Percentiles rank a stretch among this genome's conserved stretches.
These are phyloP conservation scores for Limnothrissa miodon DNA, from an alignment of 2,113 vertebrate genomes.

Conservation along the genomic window DNA sequence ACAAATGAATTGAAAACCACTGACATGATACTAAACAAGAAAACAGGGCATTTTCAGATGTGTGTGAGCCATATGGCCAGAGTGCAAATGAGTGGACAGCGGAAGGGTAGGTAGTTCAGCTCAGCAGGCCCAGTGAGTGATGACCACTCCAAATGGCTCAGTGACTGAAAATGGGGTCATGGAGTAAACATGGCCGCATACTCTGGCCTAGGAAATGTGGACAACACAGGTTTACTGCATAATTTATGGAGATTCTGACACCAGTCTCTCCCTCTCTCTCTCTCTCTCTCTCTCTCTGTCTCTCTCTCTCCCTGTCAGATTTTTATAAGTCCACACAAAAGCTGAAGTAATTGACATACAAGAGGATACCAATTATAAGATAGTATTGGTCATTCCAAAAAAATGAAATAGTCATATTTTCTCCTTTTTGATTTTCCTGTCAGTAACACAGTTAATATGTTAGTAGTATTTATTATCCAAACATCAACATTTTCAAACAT, in stretches of 20 bases:
- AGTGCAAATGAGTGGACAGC: background rate
- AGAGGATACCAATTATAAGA: background rate
- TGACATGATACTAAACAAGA: background rate
- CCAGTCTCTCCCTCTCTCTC: slow-evolving; percentile 49
- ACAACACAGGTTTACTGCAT: slow-evolving; percentile 60
- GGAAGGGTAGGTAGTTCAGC: background rate
- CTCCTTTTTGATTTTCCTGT: background rate
- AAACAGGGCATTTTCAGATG: background rate
- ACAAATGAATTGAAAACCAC: background rate
- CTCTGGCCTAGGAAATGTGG: slow-evolving; percentile 62
- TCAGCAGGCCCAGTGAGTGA: slow-evolving; percentile 46
- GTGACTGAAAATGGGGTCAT: slow-evolving; percentile 53
- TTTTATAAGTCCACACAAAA: background rate
- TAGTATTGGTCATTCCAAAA: background rate
- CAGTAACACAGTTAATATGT: background rate
- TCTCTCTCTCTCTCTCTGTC: slow-evolving; percentile 37
- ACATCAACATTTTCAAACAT: too few relatives aligned
- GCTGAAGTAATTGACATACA: background rate
- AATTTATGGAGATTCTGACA: slow-evolving; percentile 68
- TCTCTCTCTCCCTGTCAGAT: slow-evolving; percentile 25
- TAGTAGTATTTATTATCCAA: too few relatives aligned
- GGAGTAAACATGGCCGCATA: slow-evolving; percentile 64
- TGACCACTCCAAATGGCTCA: slow-evolving; percentile 58
- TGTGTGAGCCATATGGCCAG: background rate
- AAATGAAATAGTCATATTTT: background rate